These are phyloP conservation scores for Aphaenogaster floridana DNA, from an alignment of 1,140 invertebrate species.

Conservation along the genomic window DNA sequence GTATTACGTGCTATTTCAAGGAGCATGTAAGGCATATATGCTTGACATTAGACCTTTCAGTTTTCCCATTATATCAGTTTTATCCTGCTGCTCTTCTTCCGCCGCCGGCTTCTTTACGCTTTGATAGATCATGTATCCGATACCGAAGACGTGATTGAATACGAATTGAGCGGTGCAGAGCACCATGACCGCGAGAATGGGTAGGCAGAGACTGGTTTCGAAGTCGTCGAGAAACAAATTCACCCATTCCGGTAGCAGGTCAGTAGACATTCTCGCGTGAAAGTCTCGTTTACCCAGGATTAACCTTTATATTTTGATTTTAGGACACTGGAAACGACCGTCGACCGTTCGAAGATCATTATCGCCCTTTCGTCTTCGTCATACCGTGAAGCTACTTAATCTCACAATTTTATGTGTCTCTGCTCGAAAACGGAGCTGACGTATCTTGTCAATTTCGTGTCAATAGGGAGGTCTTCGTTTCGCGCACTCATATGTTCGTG, in stretches of 20 bases:
- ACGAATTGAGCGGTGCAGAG: constrained; percentile 78
- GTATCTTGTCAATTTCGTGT: constrained; percentile 29
- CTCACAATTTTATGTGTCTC: constrained; percentile 23
- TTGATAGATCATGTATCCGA: constrained; percentile 69
- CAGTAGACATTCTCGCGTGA: constrained; percentile 66
- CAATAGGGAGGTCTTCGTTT: background rate
- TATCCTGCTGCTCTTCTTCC: background rate
- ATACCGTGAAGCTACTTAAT: background rate
- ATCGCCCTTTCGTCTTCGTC: constrained; percentile 33
- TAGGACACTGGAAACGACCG: background rate
- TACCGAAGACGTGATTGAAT: constrained; percentile 71
- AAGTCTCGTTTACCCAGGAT: background rate
- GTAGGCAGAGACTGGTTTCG: constrained; percentile 76
- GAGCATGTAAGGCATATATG: background rate
- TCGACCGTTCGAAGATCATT: constrained; percentile 8
- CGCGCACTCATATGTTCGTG: constrained; percentile 40
- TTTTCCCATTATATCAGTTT: constrained; percentile 34
- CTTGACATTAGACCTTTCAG: constrained; percentile 57
- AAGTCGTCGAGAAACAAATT: constrained; percentile 77
- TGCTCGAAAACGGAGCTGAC: constrained; percentile 9
- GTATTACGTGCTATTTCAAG: background rate
- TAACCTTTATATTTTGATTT: constrained; percentile 29
- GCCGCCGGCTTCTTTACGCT: constrained; percentile 39
- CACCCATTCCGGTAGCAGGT: constrained; percentile 75
- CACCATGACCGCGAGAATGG: constrained; percentile 77